Conservation (phyloP, 2,888 invertebrate genomes). For the Tetragnatha montana region DNA sequence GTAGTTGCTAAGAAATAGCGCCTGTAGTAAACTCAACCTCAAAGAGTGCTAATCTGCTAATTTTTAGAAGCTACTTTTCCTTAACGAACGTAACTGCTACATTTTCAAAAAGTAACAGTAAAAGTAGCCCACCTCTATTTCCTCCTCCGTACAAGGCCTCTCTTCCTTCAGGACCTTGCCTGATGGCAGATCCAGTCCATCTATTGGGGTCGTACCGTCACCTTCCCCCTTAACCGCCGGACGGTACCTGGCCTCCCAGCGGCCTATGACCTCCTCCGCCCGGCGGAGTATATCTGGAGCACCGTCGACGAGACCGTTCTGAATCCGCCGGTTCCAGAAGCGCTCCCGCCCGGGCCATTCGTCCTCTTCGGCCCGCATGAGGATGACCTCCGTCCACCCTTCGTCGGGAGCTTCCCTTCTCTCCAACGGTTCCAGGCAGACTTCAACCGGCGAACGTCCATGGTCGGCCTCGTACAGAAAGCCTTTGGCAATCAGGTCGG, state of each 20-base stretch:
- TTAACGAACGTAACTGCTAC: too few species aligned
- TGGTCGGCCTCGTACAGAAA: conserved; percentile 37
- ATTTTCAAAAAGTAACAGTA: too few species aligned
- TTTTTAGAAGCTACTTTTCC: too few species aligned
- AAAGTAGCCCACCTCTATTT: too few species aligned
- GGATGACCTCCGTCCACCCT: conserved; percentile 37
- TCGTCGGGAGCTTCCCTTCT: neutral
- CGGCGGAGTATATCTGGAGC: conserved; percentile 45
- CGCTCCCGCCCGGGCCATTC: neutral
- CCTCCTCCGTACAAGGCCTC: too few species aligned
- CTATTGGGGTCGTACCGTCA: neutral
- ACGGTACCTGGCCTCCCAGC: conserved; percentile 18
- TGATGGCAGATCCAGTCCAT: neutral
- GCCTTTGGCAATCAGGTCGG: conserved; percentile 38
- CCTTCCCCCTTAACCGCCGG: neutral
- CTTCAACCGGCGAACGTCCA: conserved; percentile 17
- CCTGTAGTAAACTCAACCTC: too few species aligned
- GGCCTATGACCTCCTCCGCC: conserved; percentile 35
- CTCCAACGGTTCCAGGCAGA: conserved; percentile 2
- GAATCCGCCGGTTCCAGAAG: conserved; percentile 37
- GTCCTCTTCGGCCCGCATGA: neutral
- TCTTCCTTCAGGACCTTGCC: neutral
- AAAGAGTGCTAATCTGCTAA: too few species aligned
- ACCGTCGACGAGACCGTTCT: conserved; percentile 23
- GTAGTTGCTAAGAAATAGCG: too few species aligned